phyloP scores from a whole-genome alignment of 2,888 invertebrate species.

The Adineta ricciae region DNA sequence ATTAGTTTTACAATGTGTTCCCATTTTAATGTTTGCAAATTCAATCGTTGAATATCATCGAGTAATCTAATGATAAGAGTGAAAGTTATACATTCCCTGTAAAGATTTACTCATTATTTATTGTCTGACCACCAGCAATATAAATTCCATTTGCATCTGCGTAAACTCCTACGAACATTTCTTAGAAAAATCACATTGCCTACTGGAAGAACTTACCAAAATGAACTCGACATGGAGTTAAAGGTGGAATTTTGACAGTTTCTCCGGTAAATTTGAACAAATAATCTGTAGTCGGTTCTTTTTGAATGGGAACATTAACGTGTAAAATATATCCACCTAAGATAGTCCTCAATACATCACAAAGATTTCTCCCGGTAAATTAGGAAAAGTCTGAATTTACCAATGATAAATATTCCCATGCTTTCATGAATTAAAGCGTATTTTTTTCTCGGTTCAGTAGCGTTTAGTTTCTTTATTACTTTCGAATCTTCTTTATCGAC shows the following conservation, averaged over 20 bases:
- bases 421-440: background rate
- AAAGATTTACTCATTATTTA: background rate
- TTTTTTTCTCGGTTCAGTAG: background rate
- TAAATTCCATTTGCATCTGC: background rate
- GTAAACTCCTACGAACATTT: background rate
- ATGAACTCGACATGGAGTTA: background rate
- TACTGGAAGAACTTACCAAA: background rate
- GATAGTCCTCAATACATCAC: background rate
- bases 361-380: background rate
- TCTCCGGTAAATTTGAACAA: background rate
- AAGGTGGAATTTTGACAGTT: background rate
- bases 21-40: background rate
- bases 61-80: background rate
- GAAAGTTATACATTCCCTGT: no score
- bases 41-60: constrained; percentile 9
- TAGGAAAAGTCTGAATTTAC: no score
- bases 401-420: background rate
- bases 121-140: background rate
- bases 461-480: background rate
- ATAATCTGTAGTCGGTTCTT: background rate
- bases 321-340: background rate
- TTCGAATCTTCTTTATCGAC: background rate
- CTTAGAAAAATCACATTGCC: no score
- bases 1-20: background rate
- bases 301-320: background rate